A percentile compares a stretch with the other conserved stretches of the same genome.
Evolutionary conservation across 2,888 invertebrate species (phyloP).

Genomic region (Lumbricus terrestris): DNA sequence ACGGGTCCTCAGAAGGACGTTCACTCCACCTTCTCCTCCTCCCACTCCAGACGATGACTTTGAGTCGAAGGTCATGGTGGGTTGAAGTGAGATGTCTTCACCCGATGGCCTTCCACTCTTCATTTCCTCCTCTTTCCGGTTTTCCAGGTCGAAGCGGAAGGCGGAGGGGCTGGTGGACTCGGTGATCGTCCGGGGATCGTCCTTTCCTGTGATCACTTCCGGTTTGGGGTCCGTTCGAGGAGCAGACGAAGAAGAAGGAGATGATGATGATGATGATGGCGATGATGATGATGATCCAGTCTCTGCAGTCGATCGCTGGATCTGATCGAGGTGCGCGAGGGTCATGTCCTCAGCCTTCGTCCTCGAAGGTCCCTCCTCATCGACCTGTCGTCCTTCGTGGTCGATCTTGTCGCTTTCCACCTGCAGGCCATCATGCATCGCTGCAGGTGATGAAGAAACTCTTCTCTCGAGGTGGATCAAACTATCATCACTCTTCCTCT

Average conservation of each 20-base stretch:
- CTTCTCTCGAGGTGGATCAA: background rate
- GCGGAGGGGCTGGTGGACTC: background rate
- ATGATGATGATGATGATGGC: background rate
- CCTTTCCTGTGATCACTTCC: background rate
- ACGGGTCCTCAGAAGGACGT: background rate
- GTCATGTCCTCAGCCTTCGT: background rate
- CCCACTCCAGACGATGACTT: background rate
- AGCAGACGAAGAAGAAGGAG: background rate
- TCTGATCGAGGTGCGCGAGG: background rate
- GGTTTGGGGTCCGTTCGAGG: background rate
- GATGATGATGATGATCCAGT: background rate
- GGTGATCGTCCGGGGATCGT: background rate
- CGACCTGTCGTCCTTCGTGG: background rate
- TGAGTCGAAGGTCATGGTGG: background rate
- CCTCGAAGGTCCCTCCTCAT: background rate
- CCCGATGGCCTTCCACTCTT: background rate
- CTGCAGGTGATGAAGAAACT: background rate
- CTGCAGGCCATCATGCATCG: background rate
- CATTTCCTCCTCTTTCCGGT: background rate
- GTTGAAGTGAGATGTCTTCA: background rate
- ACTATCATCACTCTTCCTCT: too few relatives aligned
- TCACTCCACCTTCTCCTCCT: background rate
- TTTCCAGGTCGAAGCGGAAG: background rate
- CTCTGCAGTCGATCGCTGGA: background rate
- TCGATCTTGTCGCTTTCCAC: background rate